Percentiles rank a stretch among this genome's conserved stretches.
Conservation (phyloP, 1,140 invertebrate genomes). For the Trypoxylus dichotomus region DNA sequence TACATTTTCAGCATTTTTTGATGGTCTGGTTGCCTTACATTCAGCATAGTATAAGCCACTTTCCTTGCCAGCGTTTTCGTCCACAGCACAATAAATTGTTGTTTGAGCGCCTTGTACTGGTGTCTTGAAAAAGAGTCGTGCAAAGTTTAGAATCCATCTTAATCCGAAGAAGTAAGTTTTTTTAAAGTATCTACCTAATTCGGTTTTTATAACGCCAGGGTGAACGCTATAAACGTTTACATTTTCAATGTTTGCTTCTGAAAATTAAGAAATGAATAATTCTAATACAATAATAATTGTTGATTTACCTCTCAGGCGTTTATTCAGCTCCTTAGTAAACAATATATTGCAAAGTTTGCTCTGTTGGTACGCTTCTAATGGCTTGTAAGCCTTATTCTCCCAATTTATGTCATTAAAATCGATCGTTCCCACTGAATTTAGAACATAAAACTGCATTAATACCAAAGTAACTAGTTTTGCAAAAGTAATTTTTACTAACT, state of each 20-base stretch:
- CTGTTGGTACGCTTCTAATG: conserved; percentile 64
- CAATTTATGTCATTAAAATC: conserved; percentile 72
- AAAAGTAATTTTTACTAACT: conserved; percentile 47
- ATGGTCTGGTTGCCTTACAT: conserved; percentile 56
- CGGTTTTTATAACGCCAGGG: conserved; percentile 74
- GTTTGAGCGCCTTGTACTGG: conserved; percentile 77
- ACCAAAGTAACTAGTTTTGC: not conserved
- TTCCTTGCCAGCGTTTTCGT: conserved; percentile 65
- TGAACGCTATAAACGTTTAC: conserved; percentile 72
- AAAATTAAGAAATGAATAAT: conserved; percentile 35
- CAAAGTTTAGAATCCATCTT: conserved; percentile 42
- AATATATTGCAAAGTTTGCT: conserved; percentile 78
- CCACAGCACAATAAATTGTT: conserved; percentile 74
- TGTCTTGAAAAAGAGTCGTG: conserved; percentile 60
- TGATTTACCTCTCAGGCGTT: conserved; percentile 57
- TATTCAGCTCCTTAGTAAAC: conserved; percentile 67
- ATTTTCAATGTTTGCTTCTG: conserved; percentile 55
- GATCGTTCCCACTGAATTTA: conserved; percentile 61
- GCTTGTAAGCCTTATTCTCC: conserved; percentile 62
- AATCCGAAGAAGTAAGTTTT: conserved; percentile 55
- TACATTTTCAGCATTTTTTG: conserved; percentile 56
- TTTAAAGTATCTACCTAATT: conserved; percentile 71
- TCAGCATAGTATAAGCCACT: conserved; percentile 67
- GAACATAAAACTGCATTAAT: not conserved
- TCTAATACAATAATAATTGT: not conserved